Conservation (phyloP, 2,888 invertebrate species). For the Protonemura montana region DNA sequence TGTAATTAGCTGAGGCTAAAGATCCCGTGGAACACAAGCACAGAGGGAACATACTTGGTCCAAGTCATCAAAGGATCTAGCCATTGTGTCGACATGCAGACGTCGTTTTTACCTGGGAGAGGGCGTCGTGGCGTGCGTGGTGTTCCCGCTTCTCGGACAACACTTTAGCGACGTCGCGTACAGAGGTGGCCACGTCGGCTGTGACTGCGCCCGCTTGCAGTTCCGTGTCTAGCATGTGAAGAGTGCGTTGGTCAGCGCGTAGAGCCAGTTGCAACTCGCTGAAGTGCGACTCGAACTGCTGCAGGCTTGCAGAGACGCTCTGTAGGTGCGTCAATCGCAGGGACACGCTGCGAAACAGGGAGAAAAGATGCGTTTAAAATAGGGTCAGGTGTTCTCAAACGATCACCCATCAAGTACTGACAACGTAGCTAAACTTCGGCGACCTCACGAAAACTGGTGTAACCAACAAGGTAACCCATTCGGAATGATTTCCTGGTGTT, state of each 20-base stretch:
- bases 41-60: too few relatives aligned
- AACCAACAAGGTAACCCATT: too few relatives aligned
- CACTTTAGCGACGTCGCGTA: conserved; percentile 51
- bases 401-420: too few relatives aligned
- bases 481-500: too few relatives aligned
- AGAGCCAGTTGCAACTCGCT: conserved; percentile 79
- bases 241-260: conserved; percentile 72
- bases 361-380: too few relatives aligned
- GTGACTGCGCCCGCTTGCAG: conserved; percentile 51
- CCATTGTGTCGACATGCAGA: too few relatives aligned
- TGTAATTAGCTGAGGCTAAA: too few relatives aligned
- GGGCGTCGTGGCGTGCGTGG: conserved; percentile 34
- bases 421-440: too few relatives aligned
- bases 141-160: conserved; percentile 50
- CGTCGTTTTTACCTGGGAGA: conserved; percentile 40
- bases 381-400: too few relatives aligned
- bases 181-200: conserved; percentile 55
- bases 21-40: too few relatives aligned
- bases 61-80: too few relatives aligned
- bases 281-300: conserved; percentile 78
- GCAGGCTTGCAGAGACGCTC: conserved; percentile 75
- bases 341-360: conserved; percentile 66
- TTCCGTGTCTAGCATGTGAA: conserved; percentile 61
- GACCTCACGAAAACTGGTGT: too few relatives aligned
- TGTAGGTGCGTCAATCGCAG: conserved; percentile 76